These are phyloP conservation scores for Sebastes minor DNA, from an alignment of 2,797 vertebrate genomes.

Conservation along the genomic window DNA sequence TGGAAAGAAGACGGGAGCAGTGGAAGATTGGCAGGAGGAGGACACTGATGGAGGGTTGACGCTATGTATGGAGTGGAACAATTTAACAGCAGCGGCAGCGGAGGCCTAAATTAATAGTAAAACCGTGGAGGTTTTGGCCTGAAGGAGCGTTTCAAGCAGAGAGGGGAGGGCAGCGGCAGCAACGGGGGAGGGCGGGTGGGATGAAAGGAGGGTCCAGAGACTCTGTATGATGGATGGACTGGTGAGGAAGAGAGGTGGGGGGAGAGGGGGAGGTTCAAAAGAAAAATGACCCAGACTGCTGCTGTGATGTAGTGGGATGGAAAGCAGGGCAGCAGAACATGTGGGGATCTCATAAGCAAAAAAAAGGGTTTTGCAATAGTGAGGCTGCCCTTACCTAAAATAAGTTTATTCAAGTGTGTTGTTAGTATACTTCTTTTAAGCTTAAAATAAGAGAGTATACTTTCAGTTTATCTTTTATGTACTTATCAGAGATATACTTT, in stretches of 20 bases:
- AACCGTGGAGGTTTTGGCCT: slow-evolving; percentile 39
- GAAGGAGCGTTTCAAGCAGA: slow-evolving; percentile 16
- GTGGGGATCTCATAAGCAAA: slow-evolving; percentile 71
- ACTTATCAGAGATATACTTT: too few relatives aligned
- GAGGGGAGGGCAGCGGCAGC: slow-evolving; percentile 40
- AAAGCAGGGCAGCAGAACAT: slow-evolving; percentile 52
- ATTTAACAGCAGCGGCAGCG: slow-evolving; percentile 44
- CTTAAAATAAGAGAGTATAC: too few relatives aligned
- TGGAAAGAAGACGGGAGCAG: slow-evolving; percentile 31
- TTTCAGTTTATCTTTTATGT: too few relatives aligned
- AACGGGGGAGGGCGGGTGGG: slow-evolving; percentile 33
- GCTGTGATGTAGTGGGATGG: slow-evolving; percentile 56
- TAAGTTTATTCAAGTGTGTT: too few relatives aligned
- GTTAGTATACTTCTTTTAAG: accelerated
- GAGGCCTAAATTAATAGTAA: slow-evolving; percentile 59
- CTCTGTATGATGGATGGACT: slow-evolving; percentile 79
- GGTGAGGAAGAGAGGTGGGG: slow-evolving; percentile 49
- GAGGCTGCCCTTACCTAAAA: background rate
- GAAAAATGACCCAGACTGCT: slow-evolving; percentile 69
- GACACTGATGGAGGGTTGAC: slow-evolving; percentile 54
- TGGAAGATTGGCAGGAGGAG: slow-evolving; percentile 43
- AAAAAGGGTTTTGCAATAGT: slow-evolving; percentile 18
- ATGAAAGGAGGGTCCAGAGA: slow-evolving; percentile 57
- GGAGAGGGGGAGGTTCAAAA: slow-evolving; percentile 62
- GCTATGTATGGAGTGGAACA: slow-evolving; percentile 58